Evolutionary conservation across 2,888 invertebrate genomes (phyloP), one percentile per base, ranked within the genome.

Genomic region (Alviniconcha strummeri): DNA sequence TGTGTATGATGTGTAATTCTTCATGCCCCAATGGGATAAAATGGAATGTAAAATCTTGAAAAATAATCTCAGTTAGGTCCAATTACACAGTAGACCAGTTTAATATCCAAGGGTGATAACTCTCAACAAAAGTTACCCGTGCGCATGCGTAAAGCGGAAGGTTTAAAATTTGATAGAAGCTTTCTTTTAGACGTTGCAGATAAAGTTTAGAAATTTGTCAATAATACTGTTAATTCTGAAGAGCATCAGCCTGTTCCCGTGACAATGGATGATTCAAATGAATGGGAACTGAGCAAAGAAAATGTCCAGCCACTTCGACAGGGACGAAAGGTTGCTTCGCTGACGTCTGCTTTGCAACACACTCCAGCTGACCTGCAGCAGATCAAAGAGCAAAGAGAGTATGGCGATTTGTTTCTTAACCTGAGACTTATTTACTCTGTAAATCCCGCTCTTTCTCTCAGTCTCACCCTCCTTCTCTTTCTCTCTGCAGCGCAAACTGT

Each of bases 251-350:
- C 64, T 52, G 17, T 7, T 13, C 9, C 5, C 5, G 13, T 8
- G 60, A 64, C 17, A 13, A 72, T 83, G 64, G 57, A 75, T 56
- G 83, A 81, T 64, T 85, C 77, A 5, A 85, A 88, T 82, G 93
- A 93, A 83, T 95, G 95, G 95, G 95, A 95, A 88, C 88, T 94
- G 5, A 93, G 94, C 60, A 98, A 98, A 94, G 98, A 98, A 95
- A 98, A 98, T 94, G 98, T 99, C 91, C 98, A 97, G 93, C 99
- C 99, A 80, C 94, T 98, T 88, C 96, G 96, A 90, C 96, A 97
- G 89, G 98, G 98, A 74, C 95, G 98, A 90, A 97, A 97, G 94
- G 96, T 96, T 84, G 95, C 95, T 83, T 96, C 96, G 91, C 94
- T 98, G 88, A 96, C 96, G 88, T 96, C 96, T 85, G 97, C 97